Evolutionary conservation across 2,888 invertebrate genomes (phyloP), one percentile per base, ranked within the genome.

Genomic region (Spicauda simplicius): DNA sequence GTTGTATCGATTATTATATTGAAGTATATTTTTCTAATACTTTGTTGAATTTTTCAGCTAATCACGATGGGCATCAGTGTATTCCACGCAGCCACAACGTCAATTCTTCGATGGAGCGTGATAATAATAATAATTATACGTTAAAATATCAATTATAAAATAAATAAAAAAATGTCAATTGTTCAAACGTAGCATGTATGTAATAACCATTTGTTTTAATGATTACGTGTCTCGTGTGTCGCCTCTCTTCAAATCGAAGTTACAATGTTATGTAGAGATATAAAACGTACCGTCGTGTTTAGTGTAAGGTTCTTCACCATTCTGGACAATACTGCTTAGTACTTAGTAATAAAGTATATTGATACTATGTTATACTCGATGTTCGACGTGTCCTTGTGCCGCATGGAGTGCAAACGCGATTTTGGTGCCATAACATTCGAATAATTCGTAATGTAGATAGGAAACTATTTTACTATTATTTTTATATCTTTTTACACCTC

Each of bases 401-500:
- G 65, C 66, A 54, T 60, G 60, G 60, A 60, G 55, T 19, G 59
- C 45, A 54, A 45, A 60, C 52, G 59, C 66, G 59, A 55, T 66
- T 79, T 81, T 83, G 85, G 86, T 86, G 86, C 86, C 86, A 86
- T 86, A 86, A 79, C 75, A 80, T 74, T 70, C 72, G 77, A 79
- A 78, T 81, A 81, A 81, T 75, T 71, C 69, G 69, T 77, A 75
- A 77, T 78, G 80, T 89, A 88, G 83, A 80, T 89, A 88, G 85
- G 84, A 74, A 79, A 76, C 71, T 82, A 81, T 82, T 81, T 61
- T 54, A 58, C 53, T 68, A 69, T 62, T 78, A 82, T 76, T 83
- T 80, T 80, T 76, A 72, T 72, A 75, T 71, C 60, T 72, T 66
- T 66, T 70, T 70, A 60, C 56, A 56, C 33, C 55, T 66, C 25